phyloP scores from a whole-genome alignment of 2,888 invertebrate species.

The Eupithecia vulgata region DNA sequence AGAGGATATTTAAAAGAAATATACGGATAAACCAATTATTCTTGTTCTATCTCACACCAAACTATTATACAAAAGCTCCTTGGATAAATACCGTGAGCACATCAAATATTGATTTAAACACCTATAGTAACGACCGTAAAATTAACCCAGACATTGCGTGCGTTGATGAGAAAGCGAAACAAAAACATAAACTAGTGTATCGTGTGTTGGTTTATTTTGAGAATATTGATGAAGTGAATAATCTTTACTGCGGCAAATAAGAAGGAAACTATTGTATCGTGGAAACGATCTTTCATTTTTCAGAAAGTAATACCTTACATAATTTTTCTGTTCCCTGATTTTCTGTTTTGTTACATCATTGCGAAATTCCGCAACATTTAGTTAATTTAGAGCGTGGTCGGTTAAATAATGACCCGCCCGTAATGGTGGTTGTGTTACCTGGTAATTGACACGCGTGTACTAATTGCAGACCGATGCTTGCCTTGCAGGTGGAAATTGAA shows the following conservation, averaged over 20 bases:
- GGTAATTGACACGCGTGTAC: constrained; percentile 26
- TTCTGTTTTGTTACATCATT: not conserved
- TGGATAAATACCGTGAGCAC: constrained; percentile 35
- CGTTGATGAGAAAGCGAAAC: constrained; percentile 38
- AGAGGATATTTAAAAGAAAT: not conserved
- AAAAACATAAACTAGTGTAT: constrained; percentile 28
- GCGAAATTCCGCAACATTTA: constrained; percentile 8
- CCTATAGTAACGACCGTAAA: constrained; percentile 31
- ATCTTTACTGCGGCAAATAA: not conserved
- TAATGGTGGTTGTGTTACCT: constrained; percentile 17
- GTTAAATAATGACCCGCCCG: constrained; percentile 25
- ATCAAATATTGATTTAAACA: constrained; percentile 36
- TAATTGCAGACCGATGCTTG: constrained; percentile 37
- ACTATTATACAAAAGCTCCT: not conserved
- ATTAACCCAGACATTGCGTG: constrained; percentile 35
- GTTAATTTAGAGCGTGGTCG: not conserved
- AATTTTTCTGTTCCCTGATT: not conserved
- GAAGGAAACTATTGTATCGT: not conserved
- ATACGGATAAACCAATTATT: not conserved
- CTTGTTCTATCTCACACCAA: not conserved
- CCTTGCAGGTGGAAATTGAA: constrained; percentile 20
- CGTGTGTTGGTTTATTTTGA: constrained; percentile 16
- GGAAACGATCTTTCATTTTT: not conserved
- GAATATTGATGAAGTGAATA: constrained; percentile 26
- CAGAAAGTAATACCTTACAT: not conserved